Evolutionary conservation across 2,797 vertebrate species (phyloP).

Genomic region (Morus bassanus): DNA sequence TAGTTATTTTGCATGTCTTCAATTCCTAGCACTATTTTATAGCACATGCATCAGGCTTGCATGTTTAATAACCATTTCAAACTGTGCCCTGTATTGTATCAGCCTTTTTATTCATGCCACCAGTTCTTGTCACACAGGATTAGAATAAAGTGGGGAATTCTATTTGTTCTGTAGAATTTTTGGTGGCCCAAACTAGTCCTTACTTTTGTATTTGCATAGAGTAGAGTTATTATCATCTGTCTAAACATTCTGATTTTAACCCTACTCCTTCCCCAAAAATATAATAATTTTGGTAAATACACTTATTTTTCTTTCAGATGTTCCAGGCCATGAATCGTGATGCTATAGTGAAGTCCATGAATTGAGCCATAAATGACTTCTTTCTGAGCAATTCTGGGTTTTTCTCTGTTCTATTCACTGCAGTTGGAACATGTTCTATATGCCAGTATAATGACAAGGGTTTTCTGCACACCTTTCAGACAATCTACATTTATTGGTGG

Average conservation of each 20-base stretch:
- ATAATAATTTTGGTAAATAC: neutral
- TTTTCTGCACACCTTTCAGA: conserved; percentile 11
- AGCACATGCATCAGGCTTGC: neutral
- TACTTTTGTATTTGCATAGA: neutral
- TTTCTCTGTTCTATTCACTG: neutral
- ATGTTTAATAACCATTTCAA: neutral
- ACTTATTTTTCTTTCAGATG: neutral
- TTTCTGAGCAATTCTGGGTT: neutral
- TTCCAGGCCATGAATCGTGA: neutral
- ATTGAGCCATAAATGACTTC: neutral
- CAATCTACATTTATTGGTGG: conserved; percentile 39
- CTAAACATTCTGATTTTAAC: neutral
- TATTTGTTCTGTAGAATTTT: neutral
- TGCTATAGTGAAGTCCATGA: neutral
- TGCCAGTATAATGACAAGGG: conserved; percentile 12
- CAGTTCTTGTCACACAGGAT: neutral
- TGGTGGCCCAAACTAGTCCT: neutral
- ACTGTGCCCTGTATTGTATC: neutral
- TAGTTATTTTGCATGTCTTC: neutral
- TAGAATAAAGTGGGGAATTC: neutral
- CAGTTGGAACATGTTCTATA: conserved; percentile 27
- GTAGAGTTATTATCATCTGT: neutral
- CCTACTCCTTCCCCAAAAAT: neutral
- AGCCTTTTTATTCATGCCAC: neutral
- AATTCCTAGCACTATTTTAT: neutral